Base-by-base conservation (phyloP, 2,888 invertebrate genomes). In the Drosophila nr. fundita region DNA sequence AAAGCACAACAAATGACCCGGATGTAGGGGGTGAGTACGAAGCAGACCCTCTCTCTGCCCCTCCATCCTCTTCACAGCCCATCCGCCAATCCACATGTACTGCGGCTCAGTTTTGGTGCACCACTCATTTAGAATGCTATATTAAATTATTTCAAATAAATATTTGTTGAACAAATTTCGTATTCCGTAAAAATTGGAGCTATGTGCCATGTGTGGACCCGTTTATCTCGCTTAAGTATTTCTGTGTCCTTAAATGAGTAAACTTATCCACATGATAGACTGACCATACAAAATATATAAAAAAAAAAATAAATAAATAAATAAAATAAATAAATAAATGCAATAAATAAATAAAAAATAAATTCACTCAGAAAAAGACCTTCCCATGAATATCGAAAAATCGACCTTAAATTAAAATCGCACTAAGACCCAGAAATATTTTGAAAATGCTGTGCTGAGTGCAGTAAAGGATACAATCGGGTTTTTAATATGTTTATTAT, bases 1-100 rank as follows among this genome's bases (percentile, higher is more conserved):
- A 52, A 57, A 66, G 48, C 21, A 66, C 60, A 42, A 63, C 76
- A 76, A 80, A 80, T 80, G 71, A 68, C 29, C 58, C 62, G 60
- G 21, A 66, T 49, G 55, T 21, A 30, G 21, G 15, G 18, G 11
- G 32, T 18, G 18, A 29, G 5, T 5, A 27, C 21, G 13, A 13
- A 18, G 21, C 18, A 24, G 24, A 24, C 21, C 24, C 6, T 2
- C 4, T 8, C 32, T 32, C 32, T 11, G 32, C 32, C 32, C 32
- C 0, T 32, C 32, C 4, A 15, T 4, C 7, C 45, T 24, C 21
- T 24, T 24, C 45, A 15, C 7, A 24, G 21, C 15, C 15, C 21
- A 7, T 21, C 21, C 45, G 5, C 15, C 27, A 10, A 27, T 21
- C 30, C n/a, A 27, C 40, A 24, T 50, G n/a, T 15, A 7, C 10